A percentile compares a stretch with the other conserved stretches of the same genome.
Conservation (phyloP, 2,888 invertebrate genomes). For the Muschampia plurimacula region DNA sequence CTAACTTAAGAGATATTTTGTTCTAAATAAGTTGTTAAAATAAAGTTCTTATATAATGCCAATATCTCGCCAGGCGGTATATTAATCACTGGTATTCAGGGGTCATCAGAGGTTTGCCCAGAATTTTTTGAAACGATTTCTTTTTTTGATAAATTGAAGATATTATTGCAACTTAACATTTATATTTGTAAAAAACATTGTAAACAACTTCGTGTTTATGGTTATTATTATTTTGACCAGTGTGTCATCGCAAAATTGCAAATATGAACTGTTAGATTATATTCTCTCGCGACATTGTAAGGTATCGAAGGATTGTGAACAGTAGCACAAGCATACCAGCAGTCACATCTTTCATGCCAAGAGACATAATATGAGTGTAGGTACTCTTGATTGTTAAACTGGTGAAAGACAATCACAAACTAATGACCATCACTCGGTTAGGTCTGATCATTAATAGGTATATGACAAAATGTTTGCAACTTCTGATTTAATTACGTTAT, state of each 20-base stretch:
- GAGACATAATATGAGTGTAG: not conserved
- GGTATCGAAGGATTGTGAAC: constrained; percentile 3
- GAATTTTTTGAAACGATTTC: not conserved
- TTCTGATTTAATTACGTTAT: constrained; percentile 5
- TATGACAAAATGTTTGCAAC: not conserved
- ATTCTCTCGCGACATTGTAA: not conserved
- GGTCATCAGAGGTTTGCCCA: not conserved
- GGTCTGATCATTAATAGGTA: not conserved
- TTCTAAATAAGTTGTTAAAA: not conserved
- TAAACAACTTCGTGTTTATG: too few species aligned
- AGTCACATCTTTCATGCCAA: constrained; percentile 1
- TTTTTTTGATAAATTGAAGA: not conserved
- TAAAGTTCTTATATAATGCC: too few species aligned
- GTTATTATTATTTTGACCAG: not conserved
- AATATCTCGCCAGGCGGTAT: too few species aligned
- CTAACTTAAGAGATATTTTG: constrained; percentile 5
- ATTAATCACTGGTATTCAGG: not conserved
- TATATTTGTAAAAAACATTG: too few species aligned
- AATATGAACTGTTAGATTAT: not conserved
- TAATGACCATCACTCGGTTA: too few species aligned
- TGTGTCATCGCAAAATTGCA: not conserved
- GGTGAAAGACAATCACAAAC: not conserved
- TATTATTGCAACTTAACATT: too few species aligned
- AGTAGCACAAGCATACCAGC: not conserved
- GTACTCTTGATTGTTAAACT: not conserved